Evolutionary conservation across 30 jellyfish, hydroid and myxozoan genomes (phyloP).

Genomic region (Cassiopea andromeda): DNA sequence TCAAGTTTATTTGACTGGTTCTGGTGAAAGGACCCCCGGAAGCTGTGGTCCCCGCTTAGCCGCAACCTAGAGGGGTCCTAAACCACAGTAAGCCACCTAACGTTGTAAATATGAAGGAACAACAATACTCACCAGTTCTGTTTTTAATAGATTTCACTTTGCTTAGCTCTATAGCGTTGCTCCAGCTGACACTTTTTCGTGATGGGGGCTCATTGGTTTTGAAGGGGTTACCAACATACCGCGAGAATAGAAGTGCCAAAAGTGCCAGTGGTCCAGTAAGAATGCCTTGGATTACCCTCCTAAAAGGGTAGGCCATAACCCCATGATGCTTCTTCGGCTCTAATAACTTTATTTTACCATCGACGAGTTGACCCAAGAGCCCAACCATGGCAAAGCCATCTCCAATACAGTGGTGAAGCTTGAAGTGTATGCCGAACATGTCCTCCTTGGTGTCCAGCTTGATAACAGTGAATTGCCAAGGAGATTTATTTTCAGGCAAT

Average conservation of each 20-base stretch:
- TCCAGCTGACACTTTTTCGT: slow-evolving; percentile 94
- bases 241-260: slow-evolving; percentile 76
- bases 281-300: slow-evolving; percentile 78
- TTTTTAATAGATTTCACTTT: slow-evolving; percentile 66
- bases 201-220: slow-evolving; percentile 74
- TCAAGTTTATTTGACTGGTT: too few relatives aligned
- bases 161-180: slow-evolving; percentile 74
- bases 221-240: slow-evolving; percentile 88
- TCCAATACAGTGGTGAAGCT: slow-evolving; percentile 93
- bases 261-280: slow-evolving; percentile 94
- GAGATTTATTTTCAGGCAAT: slow-evolving; percentile 78
- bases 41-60: too few relatives aligned
- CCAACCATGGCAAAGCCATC: slow-evolving; percentile 99
- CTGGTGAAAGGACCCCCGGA: too few relatives aligned
- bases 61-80: too few relatives aligned
- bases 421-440: slow-evolving; percentile 68
- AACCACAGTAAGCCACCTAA: too few relatives aligned
- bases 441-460: slow-evolving; percentile 64
- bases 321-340: slow-evolving; percentile 82
- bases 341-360: slow-evolving; percentile 85
- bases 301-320: slow-evolving; percentile 80
- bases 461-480: slow-evolving; percentile 91
- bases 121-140: slow-evolving; percentile 71
- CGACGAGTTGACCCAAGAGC: slow-evolving; percentile 87
- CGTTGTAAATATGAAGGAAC: too few relatives aligned